Base-by-base conservation (phyloP, 2,113 vertebrate species). In the Oceanites oceanicus region DNA sequence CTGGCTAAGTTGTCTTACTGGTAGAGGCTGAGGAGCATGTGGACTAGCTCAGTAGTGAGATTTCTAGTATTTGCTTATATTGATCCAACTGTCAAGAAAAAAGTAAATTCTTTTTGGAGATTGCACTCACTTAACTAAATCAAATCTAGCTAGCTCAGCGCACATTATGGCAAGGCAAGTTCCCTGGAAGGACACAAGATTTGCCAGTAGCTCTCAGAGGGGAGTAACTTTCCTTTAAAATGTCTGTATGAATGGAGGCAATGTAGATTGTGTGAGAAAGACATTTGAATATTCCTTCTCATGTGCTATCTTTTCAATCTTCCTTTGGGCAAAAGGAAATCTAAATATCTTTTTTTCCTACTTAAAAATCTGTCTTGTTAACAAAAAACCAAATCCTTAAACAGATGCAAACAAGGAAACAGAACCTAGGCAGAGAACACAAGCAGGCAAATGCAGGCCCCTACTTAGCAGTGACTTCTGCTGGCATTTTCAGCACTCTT, bases 391-490 rank as follows among this genome's bases (percentile, higher is more conserved):
- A 62, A 71, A 45, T 47, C 26, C 32, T 91, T 61, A 45, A 83
- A 34, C n/a, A 80, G 74, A 13, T 61, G 36, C 30, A 85, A 87
- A 70, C 23, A 45, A n/a, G 22, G 45, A 38, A 90, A 75, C 22
- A 40, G 27, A 81, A 72, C 44, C 22, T 8, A 55, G 25, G 7
- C 50, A 76, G 38, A 58, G 17, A 76, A 9, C 50, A 59, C 15
- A 42, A 61, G 58, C 8, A 66, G 2, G 6, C 7, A 27, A 34
- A 36, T 0, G 2, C 7, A 4, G 8, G 5, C 1, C 11, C 7
- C 19, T 50, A 13, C 44, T 38, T 58, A 12, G 2, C 34, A 45
- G 23, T 26, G 36, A 23, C 38, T 89, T 79, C 52, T 62, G 34
- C 27, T n/a, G 63, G 11, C 38, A 55, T 82, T 71, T 50, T 76